phyloP scores from a whole-genome alignment of 1,140 invertebrate genomes.

The Drosophila ananassae region DNA sequence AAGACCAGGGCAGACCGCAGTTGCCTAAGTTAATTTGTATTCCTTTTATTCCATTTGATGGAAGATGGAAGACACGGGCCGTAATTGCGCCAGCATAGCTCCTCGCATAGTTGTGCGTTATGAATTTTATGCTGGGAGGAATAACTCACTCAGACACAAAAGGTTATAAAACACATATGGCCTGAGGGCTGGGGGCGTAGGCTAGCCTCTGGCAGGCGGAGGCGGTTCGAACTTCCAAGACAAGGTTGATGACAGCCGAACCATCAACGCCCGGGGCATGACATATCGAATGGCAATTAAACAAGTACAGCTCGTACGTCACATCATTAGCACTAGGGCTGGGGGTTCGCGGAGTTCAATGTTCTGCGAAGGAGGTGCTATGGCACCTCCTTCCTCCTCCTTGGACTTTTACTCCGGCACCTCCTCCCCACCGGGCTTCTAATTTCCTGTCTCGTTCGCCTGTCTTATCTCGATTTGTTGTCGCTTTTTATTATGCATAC shows the following conservation, averaged over 20 bases:
- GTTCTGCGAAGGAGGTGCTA: conserved; percentile 1
- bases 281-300: conserved; percentile 78
- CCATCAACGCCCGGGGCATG: conserved; percentile 30
- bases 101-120: conserved; percentile 58
- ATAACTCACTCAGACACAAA: conserved; percentile 80
- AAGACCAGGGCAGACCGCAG: conserved; percentile 41
- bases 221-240: conserved; percentile 9
- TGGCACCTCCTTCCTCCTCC: no score
- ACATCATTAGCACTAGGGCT: conserved; percentile 50
- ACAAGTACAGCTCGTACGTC: conserved; percentile 44
- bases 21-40: conserved; percentile 78
- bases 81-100: conserved; percentile 16
- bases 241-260: conserved; percentile 72
- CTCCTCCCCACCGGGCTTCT: conserved; percentile 34
- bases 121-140: conserved; percentile 71
- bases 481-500: conserved; percentile 79
- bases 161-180: conserved; percentile 68
- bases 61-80: conserved; percentile 52
- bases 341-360: conserved; percentile 41
- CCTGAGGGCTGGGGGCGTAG: background rate
- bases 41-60: conserved; percentile 76
- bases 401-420: conserved; percentile 1
- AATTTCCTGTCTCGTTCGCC: conserved; percentile 76
- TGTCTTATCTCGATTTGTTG: conserved; percentile 70
- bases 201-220: background rate